Conservation (phyloP, 2,797 vertebrate species). For the Dallia pectoralis region DNA sequence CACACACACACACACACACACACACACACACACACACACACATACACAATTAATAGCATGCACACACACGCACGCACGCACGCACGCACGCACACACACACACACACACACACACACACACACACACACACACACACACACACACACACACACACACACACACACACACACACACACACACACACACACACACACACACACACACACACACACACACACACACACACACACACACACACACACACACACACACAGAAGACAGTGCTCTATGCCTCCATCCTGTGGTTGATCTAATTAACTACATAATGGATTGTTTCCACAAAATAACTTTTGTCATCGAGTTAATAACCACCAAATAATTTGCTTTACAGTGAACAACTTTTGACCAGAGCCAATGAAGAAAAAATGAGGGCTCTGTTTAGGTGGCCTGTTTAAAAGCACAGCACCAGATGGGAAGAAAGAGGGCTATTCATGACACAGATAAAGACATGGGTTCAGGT, state of each 20-base stretch:
- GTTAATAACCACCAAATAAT: too few relatives aligned
- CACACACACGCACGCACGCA: constrained; percentile 11
- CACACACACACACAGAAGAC: neutral
- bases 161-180: constrained; percentile 14
- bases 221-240: neutral
- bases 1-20: neutral
- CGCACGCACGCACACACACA: neutral
- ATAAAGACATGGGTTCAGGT: neutral
- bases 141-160: neutral
- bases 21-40: neutral
- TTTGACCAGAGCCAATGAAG: too few relatives aligned
- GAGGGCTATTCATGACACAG: neutral
- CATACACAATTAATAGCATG: constrained; percentile 11
- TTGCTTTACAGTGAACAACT: too few relatives aligned
- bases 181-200: constrained; percentile 5
- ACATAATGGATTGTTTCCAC: neutral
- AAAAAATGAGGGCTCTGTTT: neutral
- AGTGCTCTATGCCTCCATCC: constrained; percentile 54
- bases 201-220: neutral
- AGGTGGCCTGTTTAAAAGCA: neutral
- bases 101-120: neutral
- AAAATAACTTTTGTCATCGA: too few relatives aligned
- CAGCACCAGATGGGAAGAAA: neutral
- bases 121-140: neutral
- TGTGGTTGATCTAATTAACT: constrained; percentile 45